phyloP scores from a whole-genome alignment of 2,888 invertebrate species.

The Tuta absoluta region DNA sequence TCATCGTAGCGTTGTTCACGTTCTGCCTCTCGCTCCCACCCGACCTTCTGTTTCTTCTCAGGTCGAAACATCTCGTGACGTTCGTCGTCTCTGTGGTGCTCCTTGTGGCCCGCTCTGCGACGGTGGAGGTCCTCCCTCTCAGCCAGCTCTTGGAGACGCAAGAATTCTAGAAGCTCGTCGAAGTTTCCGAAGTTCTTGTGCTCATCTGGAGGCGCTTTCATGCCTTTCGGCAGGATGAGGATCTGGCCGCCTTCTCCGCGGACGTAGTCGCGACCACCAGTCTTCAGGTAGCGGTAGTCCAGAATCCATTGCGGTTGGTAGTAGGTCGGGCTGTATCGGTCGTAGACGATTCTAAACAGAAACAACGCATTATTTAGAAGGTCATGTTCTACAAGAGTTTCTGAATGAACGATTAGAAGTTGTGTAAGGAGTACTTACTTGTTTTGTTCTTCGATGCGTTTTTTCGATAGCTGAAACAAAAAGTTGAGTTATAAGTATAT shows the following conservation, averaged over 20 bases:
- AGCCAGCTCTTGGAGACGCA: slow-evolving; percentile 53
- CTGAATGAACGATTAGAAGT: too few species aligned
- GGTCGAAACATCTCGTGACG: background rate
- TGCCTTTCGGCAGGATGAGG: slow-evolving; percentile 61
- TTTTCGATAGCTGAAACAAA: slow-evolving; percentile 8
- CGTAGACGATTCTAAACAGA: slow-evolving; percentile 48
- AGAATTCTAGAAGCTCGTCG: slow-evolving; percentile 62
- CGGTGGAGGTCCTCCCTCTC: slow-evolving; percentile 32
- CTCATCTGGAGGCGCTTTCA: slow-evolving; percentile 41
- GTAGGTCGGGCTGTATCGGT: slow-evolving; percentile 64
- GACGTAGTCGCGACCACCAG: slow-evolving; percentile 67
- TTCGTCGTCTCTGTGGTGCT: background rate
- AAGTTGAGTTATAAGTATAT: background rate
- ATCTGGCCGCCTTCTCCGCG: slow-evolving; percentile 67
- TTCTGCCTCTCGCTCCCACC: slow-evolving; percentile 3
- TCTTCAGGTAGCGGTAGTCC: slow-evolving; percentile 69
- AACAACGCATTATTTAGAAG: too few species aligned
- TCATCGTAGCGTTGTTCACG: slow-evolving; percentile 4
- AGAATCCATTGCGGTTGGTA: slow-evolving; percentile 62
- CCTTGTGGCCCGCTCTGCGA: background rate
- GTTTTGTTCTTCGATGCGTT: slow-evolving; percentile 22
- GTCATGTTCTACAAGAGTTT: too few species aligned
- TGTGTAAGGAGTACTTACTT: slow-evolving; percentile 12
- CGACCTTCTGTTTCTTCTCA: background rate
- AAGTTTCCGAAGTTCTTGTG: slow-evolving; percentile 56